A percentile compares a stretch with the other conserved stretches of the same genome.
Conservation (phyloP, 2,797 vertebrate species). For the Alfaro cultratus region DNA sequence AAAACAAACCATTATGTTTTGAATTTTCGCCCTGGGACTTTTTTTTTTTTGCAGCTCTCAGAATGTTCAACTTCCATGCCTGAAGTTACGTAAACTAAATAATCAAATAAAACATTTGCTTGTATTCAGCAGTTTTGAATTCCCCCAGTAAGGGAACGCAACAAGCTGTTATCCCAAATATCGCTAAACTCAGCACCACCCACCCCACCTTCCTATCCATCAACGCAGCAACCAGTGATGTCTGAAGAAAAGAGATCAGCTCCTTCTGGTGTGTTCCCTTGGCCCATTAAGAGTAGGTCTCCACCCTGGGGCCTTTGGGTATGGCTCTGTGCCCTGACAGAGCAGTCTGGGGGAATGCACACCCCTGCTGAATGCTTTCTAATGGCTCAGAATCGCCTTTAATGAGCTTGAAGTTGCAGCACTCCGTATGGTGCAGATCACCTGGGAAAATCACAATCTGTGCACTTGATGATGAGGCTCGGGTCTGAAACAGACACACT, state of each 20-base stretch:
- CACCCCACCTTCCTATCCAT: constrained; percentile 41
- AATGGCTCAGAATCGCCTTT: constrained; percentile 67
- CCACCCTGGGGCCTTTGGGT: constrained; percentile 74
- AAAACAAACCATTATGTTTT: background rate
- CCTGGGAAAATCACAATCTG: constrained; percentile 83
- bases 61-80: background rate
- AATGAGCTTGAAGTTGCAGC: constrained; percentile 72
- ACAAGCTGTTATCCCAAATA: constrained; percentile 68
- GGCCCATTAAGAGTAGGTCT: constrained; percentile 76
- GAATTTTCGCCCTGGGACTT: background rate
- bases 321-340: constrained; percentile 76
- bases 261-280: constrained; percentile 79
- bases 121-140: constrained; percentile 65
- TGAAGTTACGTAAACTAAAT: background rate
- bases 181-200: constrained; percentile 8
- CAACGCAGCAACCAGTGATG: constrained; percentile 65
- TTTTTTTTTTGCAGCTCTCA: background rate
- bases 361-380: constrained; percentile 74
- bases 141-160: constrained; percentile 68
- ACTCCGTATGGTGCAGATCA: constrained; percentile 75
- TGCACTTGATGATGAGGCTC: constrained; percentile 46
- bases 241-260: constrained; percentile 68
- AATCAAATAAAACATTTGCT: constrained; percentile 3
- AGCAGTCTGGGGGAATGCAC: constrained; percentile 73
- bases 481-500: constrained; percentile 17